Evolutionary conservation across 1,140 invertebrate species (phyloP).

Genomic region (Drosophila subobscura): DNA sequence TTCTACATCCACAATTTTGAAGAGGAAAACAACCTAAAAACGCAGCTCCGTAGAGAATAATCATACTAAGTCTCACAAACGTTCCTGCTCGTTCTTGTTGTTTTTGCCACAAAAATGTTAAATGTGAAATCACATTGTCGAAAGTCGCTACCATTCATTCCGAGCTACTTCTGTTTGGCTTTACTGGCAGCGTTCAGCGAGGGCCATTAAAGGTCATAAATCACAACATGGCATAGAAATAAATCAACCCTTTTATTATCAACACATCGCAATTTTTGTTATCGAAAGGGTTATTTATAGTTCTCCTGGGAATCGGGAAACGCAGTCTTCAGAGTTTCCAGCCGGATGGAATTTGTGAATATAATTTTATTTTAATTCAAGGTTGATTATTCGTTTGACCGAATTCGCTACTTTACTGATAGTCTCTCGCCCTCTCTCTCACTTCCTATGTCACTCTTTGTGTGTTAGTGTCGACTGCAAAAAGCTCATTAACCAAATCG

Average conservation of each 20-base stretch:
- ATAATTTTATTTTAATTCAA: constrained; percentile 46
- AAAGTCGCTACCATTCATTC: constrained; percentile 16
- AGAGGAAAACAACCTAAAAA: no score
- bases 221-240: constrained; percentile 81
- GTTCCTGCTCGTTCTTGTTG: constrained; percentile 7
- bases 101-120: constrained; percentile 27
- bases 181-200: constrained; percentile 33
- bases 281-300: constrained; percentile 82
- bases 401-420: constrained; percentile 52
- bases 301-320: constrained; percentile 52
- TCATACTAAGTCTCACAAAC: no score
- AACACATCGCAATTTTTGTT: constrained; percentile 82
- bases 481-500: constrained; percentile 74
- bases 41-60: no score
- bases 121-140: constrained; percentile 54
- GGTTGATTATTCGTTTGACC: constrained; percentile 46
- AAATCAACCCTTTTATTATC: constrained; percentile 81
- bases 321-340: not conserved
- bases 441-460: not conserved
- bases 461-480: constrained; percentile 3
- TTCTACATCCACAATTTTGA: no score
- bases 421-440: not conserved
- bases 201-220: constrained; percentile 78
- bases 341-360: constrained; percentile 54
- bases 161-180: constrained; percentile 6